A percentile compares a stretch with the other conserved stretches of the same genome.
Conservation (phyloP, 2,888 invertebrate genomes). For the Melanargia galathea region DNA sequence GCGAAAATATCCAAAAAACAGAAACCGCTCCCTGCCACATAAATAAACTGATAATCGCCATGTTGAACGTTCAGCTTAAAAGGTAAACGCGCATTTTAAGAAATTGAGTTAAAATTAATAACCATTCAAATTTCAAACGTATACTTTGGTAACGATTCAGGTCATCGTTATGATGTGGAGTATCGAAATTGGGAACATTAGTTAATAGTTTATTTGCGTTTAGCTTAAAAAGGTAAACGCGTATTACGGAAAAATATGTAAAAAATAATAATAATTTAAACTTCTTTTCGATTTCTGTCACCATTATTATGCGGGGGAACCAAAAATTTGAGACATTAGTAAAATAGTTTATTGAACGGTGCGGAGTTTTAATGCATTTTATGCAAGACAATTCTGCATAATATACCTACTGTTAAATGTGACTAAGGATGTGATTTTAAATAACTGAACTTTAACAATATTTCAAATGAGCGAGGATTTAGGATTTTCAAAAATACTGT, state of each 20-base stretch:
- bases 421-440: too few relatives aligned
- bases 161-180: not conserved
- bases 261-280: too few relatives aligned
- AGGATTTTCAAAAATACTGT: too few relatives aligned
- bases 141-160: not conserved
- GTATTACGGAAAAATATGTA: too few relatives aligned
- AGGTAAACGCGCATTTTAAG: conserved; percentile 1
- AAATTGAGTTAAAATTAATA: not conserved
- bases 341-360: not conserved
- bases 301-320: too few relatives aligned
- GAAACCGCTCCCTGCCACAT: conserved; percentile 26
- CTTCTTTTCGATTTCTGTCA: too few relatives aligned
- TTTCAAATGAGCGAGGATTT: too few relatives aligned
- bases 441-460: too few relatives aligned
- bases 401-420: not conserved
- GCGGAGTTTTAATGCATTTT: not conserved
- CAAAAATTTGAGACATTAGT: too few relatives aligned
- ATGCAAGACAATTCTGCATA: not conserved
- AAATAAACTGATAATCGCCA: conserved; percentile 32
- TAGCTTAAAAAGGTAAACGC: too few relatives aligned
- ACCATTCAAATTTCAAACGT: not conserved
- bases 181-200: not conserved
- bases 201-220: not conserved
- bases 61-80: conserved; percentile 10
- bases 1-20: conserved; percentile 14